Evolutionary conservation across 2,113 vertebrate species (phyloP).

Genomic region (Cacatua alba): DNA sequence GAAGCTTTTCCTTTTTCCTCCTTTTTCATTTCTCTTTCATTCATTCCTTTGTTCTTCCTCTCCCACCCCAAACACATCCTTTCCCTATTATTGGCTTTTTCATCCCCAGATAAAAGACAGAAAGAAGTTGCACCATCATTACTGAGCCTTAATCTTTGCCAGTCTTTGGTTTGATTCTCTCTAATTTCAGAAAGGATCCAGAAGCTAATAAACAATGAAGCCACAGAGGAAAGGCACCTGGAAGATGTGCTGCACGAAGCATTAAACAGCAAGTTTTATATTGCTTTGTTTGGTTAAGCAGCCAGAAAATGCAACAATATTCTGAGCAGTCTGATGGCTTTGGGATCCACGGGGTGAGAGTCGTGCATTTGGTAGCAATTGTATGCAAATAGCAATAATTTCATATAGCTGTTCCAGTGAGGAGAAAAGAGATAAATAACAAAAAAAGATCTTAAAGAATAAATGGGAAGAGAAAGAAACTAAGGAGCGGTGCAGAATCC

Average conservation of each 20-base stretch:
- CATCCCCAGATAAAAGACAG: background rate
- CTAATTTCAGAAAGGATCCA: background rate
- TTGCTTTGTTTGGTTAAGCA: background rate
- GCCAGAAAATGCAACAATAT: background rate
- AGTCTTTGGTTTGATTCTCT: background rate
- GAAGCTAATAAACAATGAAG: background rate
- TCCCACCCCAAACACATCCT: background rate
- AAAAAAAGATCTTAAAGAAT: background rate
- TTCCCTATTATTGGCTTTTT: background rate
- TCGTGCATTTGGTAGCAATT: background rate
- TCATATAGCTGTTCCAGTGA: background rate
- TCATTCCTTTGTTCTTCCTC: background rate
- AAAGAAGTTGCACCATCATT: background rate
- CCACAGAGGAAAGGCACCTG: constrained; percentile 17
- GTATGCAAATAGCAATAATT: background rate
- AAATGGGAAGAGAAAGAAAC: background rate
- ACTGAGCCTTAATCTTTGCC: background rate
- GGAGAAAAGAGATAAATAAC: background rate
- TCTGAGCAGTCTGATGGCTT: background rate
- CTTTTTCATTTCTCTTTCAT: background rate
- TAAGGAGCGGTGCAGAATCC: background rate
- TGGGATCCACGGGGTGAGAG: background rate
- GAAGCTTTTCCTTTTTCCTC: background rate
- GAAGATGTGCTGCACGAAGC: background rate
- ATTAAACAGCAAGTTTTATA: background rate